phyloP scores from a whole-genome alignment of 1,140 invertebrate genomes.

The Aphelinus atriplicis region DNA sequence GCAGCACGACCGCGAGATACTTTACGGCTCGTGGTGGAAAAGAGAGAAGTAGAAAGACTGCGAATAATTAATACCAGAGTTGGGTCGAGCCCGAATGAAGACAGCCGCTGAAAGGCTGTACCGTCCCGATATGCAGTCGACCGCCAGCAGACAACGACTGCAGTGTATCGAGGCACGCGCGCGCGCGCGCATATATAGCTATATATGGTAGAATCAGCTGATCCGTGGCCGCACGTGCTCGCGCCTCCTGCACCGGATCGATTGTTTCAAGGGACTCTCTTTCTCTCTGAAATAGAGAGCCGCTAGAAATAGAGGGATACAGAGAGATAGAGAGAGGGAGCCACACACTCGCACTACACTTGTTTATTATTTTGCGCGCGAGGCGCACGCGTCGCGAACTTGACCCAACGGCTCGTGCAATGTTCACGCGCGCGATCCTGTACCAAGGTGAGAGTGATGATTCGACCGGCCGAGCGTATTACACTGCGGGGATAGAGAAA shows the following conservation, averaged over 20 bases:
- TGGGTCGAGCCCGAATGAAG: background rate
- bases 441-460: too few species aligned
- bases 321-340: background rate
- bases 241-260: constrained; percentile 34
- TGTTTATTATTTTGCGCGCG: background rate
- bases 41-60: background rate
- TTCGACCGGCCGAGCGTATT: too few species aligned
- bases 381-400: constrained; percentile 1
- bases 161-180: background rate
- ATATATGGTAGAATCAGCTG: constrained; percentile 27
- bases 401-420: background rate
- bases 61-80: background rate
- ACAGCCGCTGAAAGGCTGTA: constrained; percentile 14
- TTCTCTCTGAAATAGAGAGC: background rate
- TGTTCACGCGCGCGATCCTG: too few species aligned
- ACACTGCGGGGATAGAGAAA: too few species aligned
- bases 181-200: background rate
- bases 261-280: constrained; percentile 23
- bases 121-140: background rate
- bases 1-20: too few species aligned
- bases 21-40: background rate
- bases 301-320: background rate
- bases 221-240: constrained; percentile 28
- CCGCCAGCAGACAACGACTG: too few species aligned
- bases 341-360: too few species aligned